These are phyloP conservation scores for Clarias batrachus DNA, from an alignment of 2,113 vertebrate genomes.

Conservation along the genomic window DNA sequence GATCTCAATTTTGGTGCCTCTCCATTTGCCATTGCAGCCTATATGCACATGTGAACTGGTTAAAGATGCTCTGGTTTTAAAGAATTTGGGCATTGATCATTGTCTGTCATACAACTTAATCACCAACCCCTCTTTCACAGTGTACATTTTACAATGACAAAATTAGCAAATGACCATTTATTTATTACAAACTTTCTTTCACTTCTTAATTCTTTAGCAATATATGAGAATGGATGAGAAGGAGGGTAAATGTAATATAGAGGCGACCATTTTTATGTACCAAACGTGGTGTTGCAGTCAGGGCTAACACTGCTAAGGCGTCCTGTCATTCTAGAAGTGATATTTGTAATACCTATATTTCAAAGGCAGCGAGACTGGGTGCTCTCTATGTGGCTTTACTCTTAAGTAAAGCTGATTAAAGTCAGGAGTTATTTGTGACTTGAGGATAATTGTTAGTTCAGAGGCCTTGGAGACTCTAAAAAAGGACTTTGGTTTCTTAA, in stretches of 20 bases:
- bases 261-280: neutral
- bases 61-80: neutral
- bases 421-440: conserved; percentile 1
- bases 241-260: neutral
- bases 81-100: neutral
- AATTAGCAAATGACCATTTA: neutral
- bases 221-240: neutral
- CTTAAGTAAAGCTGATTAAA: neutral
- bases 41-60: neutral
- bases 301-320: neutral
- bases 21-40: neutral
- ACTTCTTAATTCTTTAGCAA: neutral
- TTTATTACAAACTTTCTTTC: neutral
- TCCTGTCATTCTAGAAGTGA: neutral
- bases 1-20: neutral
- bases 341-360: neutral
- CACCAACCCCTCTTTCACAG: neutral
- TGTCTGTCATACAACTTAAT: neutral
- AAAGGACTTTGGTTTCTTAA: neutral
- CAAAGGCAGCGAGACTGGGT: neutral
- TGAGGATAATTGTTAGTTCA: neutral
- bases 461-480: neutral
- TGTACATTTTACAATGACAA: neutral
- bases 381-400: neutral
- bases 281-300: neutral